phyloP scores from a whole-genome alignment of 2,113 vertebrate genomes.

The Ictalurus punctatus region DNA sequence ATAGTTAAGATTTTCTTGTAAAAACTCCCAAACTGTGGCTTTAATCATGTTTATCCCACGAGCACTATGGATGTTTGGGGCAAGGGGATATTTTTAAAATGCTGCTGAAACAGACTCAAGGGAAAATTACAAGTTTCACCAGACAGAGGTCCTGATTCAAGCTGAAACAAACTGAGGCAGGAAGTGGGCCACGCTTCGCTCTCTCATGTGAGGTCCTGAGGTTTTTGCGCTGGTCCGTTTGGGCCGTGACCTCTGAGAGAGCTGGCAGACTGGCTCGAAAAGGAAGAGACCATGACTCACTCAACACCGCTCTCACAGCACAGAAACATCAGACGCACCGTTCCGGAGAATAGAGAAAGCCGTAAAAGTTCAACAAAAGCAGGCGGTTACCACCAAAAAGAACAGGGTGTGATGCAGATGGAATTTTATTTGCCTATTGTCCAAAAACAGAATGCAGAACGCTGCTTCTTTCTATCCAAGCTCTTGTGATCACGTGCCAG shows the following conservation, averaged over 20 bases:
- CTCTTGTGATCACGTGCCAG: neutral
- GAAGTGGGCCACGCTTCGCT: conserved; percentile 30
- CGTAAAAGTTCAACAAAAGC: conserved; percentile 14
- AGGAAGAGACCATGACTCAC: conserved; percentile 38
- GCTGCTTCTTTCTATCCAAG: neutral
- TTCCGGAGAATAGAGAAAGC: conserved; percentile 12
- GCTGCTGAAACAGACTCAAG: neutral
- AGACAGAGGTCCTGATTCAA: conserved; percentile 9
- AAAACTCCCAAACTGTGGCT: neutral
- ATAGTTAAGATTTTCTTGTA: neutral
- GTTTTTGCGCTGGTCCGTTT: neutral
- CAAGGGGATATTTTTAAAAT: neutral
- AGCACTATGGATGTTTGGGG: neutral
- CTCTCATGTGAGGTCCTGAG: conserved; percentile 14
- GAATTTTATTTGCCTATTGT: conserved; percentile 4
- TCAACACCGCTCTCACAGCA: conserved; percentile 25
- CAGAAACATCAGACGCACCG: neutral
- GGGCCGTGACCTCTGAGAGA: conserved; percentile 36
- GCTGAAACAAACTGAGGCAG: conserved; percentile 5
- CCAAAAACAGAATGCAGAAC: neutral
- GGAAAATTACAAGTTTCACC: neutral
- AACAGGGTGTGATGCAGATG: conserved; percentile 3
- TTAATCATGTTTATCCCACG: neutral
- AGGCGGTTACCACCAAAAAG: neutral
- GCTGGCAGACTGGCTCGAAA: conserved; percentile 16